Evolutionary conservation across 2,797 vertebrate species (phyloP).

Genomic region (Jordanella pulchra): DNA sequence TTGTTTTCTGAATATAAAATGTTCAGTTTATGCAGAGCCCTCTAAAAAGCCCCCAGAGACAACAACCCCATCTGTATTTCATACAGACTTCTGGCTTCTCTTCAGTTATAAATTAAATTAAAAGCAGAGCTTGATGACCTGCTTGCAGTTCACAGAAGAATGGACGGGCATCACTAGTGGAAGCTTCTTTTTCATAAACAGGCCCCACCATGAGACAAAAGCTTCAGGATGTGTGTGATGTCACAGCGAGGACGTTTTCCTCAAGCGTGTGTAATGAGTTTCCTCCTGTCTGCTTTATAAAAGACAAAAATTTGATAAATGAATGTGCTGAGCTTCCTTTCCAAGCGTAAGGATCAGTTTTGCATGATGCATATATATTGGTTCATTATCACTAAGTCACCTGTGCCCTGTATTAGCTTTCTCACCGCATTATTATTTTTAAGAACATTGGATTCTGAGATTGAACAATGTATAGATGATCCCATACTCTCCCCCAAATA

Average conservation of each 20-base stretch:
- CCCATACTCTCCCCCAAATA: constrained; percentile 23
- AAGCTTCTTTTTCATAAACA: constrained; percentile 50
- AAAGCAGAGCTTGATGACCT: constrained; percentile 59
- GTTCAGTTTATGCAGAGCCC: constrained; percentile 65
- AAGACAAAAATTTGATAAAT: constrained; percentile 58
- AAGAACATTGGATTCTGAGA: constrained; percentile 72
- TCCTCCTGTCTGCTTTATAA: constrained; percentile 50
- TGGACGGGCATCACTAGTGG: constrained; percentile 27
- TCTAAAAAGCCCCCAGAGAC: constrained; percentile 56
- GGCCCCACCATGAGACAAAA: constrained; percentile 20
- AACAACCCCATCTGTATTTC: constrained; percentile 41
- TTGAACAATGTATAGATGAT: constrained; percentile 67
- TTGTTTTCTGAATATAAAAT: constrained; percentile 65
- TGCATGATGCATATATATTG: constrained; percentile 82
- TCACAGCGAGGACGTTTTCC: constrained; percentile 33
- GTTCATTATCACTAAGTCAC: constrained; percentile 79
- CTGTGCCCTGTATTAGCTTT: constrained; percentile 68
- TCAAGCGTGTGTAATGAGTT: constrained; percentile 13
- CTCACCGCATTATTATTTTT: constrained; percentile 69
- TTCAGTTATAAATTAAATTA: constrained; percentile 65
- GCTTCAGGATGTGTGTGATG: constrained; percentile 45
- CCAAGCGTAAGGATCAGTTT: constrained; percentile 60
- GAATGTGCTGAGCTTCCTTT: constrained; percentile 49
- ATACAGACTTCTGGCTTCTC: constrained; percentile 57
- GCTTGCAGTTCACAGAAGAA: constrained; percentile 37